Evolutionary conservation across 2,797 vertebrate species (phyloP), one percentile per base, ranked within the genome.

Genomic region (Phoeniculus purpureus): DNA sequence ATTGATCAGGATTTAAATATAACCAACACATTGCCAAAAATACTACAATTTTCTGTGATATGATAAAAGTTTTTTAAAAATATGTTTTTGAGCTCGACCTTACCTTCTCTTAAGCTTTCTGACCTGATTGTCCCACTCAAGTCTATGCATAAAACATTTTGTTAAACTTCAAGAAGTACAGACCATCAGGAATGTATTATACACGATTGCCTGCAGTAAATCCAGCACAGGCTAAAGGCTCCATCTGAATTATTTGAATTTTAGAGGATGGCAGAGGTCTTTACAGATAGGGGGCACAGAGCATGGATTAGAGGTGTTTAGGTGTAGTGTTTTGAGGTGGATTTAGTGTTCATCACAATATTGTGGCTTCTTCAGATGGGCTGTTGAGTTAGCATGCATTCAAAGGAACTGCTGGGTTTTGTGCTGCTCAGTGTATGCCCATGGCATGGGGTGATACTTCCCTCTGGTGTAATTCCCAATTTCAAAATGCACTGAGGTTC

Each of bases 401-500:
- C 75, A 31, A 50, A 87, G 60, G 43, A 67, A 67, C 66, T 89
- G 66, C 40, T 45, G 59, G n/a, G 3, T 85, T 73, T 89, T 94
- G 81, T 92, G 79, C 73, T 95, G 79, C 51, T 85, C 10, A 9
- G 4, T 71, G 27, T 61, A 31, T 52, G 12, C 17, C 23, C 37
- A 12, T 23, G 59, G 17, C 8, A 7, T 77, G 55, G 75, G 2
- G 2, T 27, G 8, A 34, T 61, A 17, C 25, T 80, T 85, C 32
- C 51, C 70, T 59, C 64, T 66, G 26, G 19, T 72, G 6, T 72
- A 17, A 65, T 61, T 93, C 85, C 55, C 65, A 64, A 18, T 94
- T 93, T 78, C 92, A 60, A 96, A 92, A 94, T 61, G 62, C 47
- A 81, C 29, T 76, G 56, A 74, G 74, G 31, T 71, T 95, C 93